Evolutionary conservation across 2,888 invertebrate species (phyloP).

Genomic region (Schizotus pectinicornis): DNA sequence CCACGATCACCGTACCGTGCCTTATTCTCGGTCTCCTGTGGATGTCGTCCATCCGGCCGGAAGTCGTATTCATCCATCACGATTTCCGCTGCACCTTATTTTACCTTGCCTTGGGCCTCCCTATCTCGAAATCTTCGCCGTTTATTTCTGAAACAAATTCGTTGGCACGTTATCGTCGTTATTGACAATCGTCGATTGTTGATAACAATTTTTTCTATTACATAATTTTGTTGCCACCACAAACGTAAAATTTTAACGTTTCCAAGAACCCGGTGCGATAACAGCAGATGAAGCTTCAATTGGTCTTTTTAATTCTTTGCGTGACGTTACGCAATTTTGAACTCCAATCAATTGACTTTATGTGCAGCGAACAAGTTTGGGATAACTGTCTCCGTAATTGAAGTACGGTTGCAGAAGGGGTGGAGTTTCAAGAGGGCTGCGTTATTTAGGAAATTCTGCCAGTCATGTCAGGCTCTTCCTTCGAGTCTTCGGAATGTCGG

Average conservation of each 20-base stretch:
- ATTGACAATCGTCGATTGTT: background rate
- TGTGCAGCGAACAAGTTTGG: too few species aligned
- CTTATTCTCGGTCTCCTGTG: slow-evolving; percentile 18
- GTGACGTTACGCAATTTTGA: too few species aligned
- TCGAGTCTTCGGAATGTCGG: slow-evolving; percentile 13
- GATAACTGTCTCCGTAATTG: too few species aligned
- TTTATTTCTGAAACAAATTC: slow-evolving; percentile 3
- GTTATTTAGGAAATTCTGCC: too few species aligned
- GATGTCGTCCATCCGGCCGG: slow-evolving; percentile 38
- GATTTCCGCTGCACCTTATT: slow-evolving; percentile 43
- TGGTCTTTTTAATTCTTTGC: too few species aligned
- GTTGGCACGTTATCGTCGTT: background rate
- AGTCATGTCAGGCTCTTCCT: background rate
- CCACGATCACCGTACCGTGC: slow-evolving; percentile 21
- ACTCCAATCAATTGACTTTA: too few species aligned
- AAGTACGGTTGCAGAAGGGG: too few species aligned
- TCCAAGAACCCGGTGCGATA: background rate
- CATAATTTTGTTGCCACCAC: background rate
- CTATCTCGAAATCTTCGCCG: slow-evolving; percentile 10
- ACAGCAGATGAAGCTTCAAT: background rate
- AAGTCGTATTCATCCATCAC: slow-evolving; percentile 46
- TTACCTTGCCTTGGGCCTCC: slow-evolving; percentile 42
- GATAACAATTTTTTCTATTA: background rate
- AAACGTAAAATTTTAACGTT: too few species aligned
- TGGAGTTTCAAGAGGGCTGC: too few species aligned